Evolutionary conservation across 1,140 invertebrate genomes (phyloP).

Genomic region (Drosophila nebulosa): DNA sequence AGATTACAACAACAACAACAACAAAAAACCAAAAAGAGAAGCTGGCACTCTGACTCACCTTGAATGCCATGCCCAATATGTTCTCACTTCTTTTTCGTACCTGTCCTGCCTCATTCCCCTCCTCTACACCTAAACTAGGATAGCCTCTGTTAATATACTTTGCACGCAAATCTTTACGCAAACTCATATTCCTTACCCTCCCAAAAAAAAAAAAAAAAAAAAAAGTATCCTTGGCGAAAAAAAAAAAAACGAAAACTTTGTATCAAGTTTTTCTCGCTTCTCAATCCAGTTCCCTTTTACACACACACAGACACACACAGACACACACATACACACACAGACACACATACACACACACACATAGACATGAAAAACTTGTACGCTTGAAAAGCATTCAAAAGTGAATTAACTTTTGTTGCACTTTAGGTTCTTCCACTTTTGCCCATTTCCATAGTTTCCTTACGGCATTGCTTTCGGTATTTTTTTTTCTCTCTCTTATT

Average conservation of each 20-base stretch:
- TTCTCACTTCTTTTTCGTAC: background rate
- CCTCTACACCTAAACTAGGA: background rate
- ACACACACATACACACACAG: conserved; percentile 43
- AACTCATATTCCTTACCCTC: background rate
- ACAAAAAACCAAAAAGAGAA: conserved; percentile 15
- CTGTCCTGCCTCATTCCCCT: background rate
- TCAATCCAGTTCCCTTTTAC: conserved; percentile 3
- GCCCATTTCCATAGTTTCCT: background rate
- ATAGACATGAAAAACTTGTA: conserved; percentile 36
- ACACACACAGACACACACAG: conserved; percentile 41
- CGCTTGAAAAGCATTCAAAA: conserved; percentile 62
- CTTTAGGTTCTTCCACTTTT: conserved; percentile 39
- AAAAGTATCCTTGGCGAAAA: background rate
- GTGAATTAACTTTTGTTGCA: conserved; percentile 74
- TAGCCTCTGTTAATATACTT: conserved; percentile 34
- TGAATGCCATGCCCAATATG: conserved; percentile 5
- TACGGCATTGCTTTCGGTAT: background rate
- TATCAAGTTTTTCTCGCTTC: conserved; percentile 48
- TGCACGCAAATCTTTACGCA: conserved; percentile 26
- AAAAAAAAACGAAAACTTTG: conserved; percentile 35
- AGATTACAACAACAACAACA: conserved; percentile 36
- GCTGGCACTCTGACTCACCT: conserved; percentile 25
- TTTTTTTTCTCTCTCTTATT: background rate
- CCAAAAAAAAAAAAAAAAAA: background rate
- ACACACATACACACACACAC: background rate